These are phyloP conservation scores for Indri indri DNA, from an alignment of 2,113 vertebrate species.

Conservation along the genomic window DNA sequence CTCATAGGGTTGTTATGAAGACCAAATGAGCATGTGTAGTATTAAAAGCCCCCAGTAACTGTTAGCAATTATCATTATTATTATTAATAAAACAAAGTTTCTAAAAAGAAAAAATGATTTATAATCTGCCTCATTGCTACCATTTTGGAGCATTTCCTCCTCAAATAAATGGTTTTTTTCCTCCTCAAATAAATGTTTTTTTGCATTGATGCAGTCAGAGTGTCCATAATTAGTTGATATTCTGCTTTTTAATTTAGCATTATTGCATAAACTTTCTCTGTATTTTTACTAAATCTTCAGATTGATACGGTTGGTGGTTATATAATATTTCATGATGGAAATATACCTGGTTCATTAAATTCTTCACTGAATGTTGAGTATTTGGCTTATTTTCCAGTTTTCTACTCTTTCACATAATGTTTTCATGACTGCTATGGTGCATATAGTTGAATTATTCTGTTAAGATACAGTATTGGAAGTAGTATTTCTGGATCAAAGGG, in stretches of 20 bases:
- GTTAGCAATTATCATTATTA: neutral
- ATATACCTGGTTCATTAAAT: neutral
- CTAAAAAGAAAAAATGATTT: neutral
- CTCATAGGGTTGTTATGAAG: neutral
- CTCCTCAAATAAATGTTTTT: constrained; percentile 2
- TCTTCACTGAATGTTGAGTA: neutral
- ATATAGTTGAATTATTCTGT: neutral
- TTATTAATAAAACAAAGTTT: neutral
- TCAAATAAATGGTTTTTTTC: neutral
- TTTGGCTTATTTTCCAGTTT: neutral
- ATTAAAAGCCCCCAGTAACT: neutral
- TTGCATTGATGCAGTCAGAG: neutral
- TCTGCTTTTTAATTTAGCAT: neutral
- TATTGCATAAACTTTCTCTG: neutral
- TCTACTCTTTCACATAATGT: neutral
- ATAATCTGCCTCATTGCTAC: neutral
- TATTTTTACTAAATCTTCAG: neutral
- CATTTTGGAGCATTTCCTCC: neutral
- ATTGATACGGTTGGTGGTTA: neutral
- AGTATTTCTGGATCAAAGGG: neutral
- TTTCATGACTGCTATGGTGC: neutral
- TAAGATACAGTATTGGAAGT: neutral
- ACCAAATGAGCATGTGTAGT: neutral
- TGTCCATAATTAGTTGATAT: neutral
- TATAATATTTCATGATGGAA: neutral